Evolutionary conservation across 2,113 vertebrate genomes (phyloP).

Genomic region (Isurus oxyrinchus): DNA sequence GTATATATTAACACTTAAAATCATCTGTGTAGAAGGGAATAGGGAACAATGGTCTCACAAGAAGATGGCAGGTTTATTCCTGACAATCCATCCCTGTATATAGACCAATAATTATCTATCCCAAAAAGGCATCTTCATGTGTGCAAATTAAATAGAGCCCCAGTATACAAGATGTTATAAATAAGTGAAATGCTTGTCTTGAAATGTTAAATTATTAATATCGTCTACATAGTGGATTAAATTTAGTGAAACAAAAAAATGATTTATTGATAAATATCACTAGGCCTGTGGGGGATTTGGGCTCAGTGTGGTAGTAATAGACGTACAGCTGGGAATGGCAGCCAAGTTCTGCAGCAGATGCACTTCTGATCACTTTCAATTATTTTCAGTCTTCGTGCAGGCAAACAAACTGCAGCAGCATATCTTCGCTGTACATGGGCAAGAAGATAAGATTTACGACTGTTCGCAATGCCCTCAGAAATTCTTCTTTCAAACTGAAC

Average conservation of each 20-base stretch:
- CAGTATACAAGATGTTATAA: slow-evolving; percentile 64
- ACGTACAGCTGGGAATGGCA: not conserved
- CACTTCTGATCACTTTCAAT: slow-evolving; percentile 41
- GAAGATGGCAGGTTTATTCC: not conserved
- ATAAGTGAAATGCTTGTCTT: slow-evolving; percentile 66
- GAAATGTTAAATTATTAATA: slow-evolving; percentile 73
- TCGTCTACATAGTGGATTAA: slow-evolving; percentile 57
- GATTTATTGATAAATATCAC: slow-evolving; percentile 71
- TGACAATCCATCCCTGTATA: not conserved
- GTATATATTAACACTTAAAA: not conserved
- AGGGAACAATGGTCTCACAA: not conserved
- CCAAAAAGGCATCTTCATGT: not conserved
- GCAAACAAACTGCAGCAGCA: slow-evolving; percentile 98
- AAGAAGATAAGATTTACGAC: slow-evolving; percentile 99
- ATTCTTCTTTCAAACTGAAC: slow-evolving; percentile 99
- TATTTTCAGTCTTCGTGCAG: slow-evolving; percentile 84
- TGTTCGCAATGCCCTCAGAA: slow-evolving; percentile 98
- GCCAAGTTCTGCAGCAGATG: not conserved
- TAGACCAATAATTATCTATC: not conserved
- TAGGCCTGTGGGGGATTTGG: slow-evolving; percentile 53
- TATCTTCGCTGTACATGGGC: slow-evolving; percentile 94
- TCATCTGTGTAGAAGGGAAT: not conserved
- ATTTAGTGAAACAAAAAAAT: slow-evolving; percentile 64
- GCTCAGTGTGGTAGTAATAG: slow-evolving; percentile 32
- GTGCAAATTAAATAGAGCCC: not conserved